Percentiles rank a stretch among this genome's conserved stretches.
phyloP scores from a whole-genome alignment of 2,888 invertebrate genomes.

The Acanthosoma haemorrhoidale region DNA sequence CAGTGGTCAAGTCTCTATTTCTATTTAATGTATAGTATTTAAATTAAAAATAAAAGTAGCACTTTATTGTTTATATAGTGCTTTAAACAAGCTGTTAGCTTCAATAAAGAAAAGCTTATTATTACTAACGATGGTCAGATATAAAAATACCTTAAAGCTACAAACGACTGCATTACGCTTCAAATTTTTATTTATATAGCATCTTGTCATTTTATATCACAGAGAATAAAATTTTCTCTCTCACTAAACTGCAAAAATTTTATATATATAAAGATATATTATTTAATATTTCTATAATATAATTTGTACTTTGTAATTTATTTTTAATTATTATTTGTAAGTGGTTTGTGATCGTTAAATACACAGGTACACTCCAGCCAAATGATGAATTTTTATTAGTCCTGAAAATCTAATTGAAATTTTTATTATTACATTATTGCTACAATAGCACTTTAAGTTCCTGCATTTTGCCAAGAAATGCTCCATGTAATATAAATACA shows the following conservation, averaged over 20 bases:
- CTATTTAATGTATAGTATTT: slow-evolving; percentile 17
- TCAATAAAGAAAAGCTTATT: slow-evolving; percentile 8
- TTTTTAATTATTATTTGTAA: slow-evolving; percentile 19
- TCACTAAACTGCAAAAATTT: slow-evolving; percentile 19
- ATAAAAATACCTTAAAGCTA: slow-evolving; percentile 1
- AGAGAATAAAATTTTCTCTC: slow-evolving; percentile 16
- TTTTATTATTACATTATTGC: too few relatives aligned
- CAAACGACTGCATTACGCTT: slow-evolving; percentile 19
- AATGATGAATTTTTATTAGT: not conserved
- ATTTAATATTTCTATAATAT: slow-evolving; percentile 14
- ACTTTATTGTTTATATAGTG: slow-evolving; percentile 24
- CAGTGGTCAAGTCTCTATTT: not conserved
- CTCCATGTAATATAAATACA: too few relatives aligned
- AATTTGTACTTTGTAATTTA: slow-evolving; percentile 21
- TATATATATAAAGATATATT: slow-evolving; percentile 7
- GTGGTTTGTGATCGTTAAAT: slow-evolving; percentile 26
- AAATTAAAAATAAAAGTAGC: slow-evolving; percentile 18
- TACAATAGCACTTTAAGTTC: too few relatives aligned
- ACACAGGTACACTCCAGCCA: slow-evolving; percentile 27
- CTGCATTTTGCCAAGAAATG: too few relatives aligned
- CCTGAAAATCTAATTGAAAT: too few relatives aligned
- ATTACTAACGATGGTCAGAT: slow-evolving; percentile 6
- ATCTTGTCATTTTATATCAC: slow-evolving; percentile 11
- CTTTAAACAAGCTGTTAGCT: slow-evolving; percentile 13
- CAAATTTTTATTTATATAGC: slow-evolving; percentile 22